Base-by-base conservation (phyloP, 2,113 vertebrate genomes). In the Parus major region DNA sequence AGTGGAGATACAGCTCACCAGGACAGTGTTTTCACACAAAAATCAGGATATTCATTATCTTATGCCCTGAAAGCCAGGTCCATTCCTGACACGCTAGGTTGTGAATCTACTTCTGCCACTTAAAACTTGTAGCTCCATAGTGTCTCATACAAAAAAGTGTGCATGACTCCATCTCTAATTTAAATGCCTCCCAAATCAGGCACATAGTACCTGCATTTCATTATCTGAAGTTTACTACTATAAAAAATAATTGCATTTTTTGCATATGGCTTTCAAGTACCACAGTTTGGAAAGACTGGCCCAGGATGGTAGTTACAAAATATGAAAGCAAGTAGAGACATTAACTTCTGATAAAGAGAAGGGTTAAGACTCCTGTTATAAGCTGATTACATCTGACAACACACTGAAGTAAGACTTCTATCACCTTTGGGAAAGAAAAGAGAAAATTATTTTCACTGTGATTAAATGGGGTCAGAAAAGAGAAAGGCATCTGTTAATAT, bases 401-500 rank as follows among this genome's bases (percentile, higher is more conserved):
- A 61, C 19, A 42, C 23, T 31, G 47, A 91, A 93, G 6, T 27
- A 83, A 68, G 19, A 82, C 14, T 10, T 86, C 63, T 82, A 28
- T 23, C 41, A 79, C 24, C 36, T 70, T 55, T 56, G 17, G 17
- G 22, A 82, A 73, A 66, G 8, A 22, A 82, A 88, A 86, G 1
- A 80, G 27, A 92, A 88, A 70, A 80, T 59, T 69, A 47, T 88
- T 86, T 87, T 63, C 44, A 44, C 22, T 44, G 25, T 60, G 24
- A 56, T 81, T 91, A 63, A 87, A 82, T 25, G 29, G 46, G 24
- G 25, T 86, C 60, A 90, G 64, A 81, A 95, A 78, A 83, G 17
- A 86, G 17, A 91, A 86, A 86, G 42, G 33, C 68, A 81, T 63
- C 60, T 94, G 63, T 86, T 92, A 88, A 90, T 86, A 70, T 66